A percentile compares a stretch with the other conserved stretches of the same genome.
Evolutionary conservation across 2,113 vertebrate species (phyloP).

Genomic region (Semnornis frantzii): DNA sequence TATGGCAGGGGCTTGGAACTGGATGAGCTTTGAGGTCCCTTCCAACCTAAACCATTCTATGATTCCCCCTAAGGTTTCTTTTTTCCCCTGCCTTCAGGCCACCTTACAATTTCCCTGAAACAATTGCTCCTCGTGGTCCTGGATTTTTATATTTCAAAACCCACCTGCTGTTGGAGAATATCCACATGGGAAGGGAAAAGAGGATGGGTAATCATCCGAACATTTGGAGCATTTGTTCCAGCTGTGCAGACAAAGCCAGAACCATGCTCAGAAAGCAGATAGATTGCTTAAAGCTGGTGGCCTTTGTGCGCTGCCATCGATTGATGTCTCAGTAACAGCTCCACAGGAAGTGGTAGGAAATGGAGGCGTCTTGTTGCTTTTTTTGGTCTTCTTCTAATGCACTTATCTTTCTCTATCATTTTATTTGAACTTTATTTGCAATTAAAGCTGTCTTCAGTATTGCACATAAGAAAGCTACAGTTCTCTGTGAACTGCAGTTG

Average conservation of each 20-base stretch:
- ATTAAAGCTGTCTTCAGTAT: not conserved
- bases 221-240: not conserved
- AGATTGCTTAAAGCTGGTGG: not conserved
- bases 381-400: not conserved
- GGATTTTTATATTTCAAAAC: not conserved
- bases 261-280: not conserved
- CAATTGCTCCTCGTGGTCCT: not conserved
- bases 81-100: not conserved
- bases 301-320: not conserved
- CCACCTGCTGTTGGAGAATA: not conserved
- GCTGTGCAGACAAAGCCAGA: not conserved
- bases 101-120: not conserved
- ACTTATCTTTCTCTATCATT: not conserved
- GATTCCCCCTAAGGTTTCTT: not conserved
- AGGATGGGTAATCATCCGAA: not conserved
- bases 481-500: not conserved
- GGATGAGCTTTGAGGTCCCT: too few species aligned
- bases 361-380: not conserved
- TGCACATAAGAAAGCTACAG: not conserved
- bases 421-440: slow-evolving; percentile 11
- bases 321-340: not conserved
- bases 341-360: slow-evolving; percentile 34
- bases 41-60: too few species aligned
- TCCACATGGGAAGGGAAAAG: not conserved
- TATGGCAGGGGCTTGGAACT: too few species aligned